Conservation (phyloP, 1,140 invertebrate species). For the Fragariocoptes setiger region DNA sequence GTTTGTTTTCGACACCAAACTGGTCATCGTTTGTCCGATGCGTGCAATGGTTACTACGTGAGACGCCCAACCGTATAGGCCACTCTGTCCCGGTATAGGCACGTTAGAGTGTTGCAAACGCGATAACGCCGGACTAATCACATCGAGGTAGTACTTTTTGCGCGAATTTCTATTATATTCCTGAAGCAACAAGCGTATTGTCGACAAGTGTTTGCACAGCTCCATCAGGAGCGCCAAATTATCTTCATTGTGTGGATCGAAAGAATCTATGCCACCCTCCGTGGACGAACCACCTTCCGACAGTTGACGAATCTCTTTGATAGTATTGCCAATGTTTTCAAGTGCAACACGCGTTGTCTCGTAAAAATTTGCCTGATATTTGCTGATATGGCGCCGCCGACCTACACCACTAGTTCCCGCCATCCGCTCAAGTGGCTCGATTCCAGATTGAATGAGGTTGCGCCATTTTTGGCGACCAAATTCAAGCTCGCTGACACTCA, state of each 20-base stretch:
- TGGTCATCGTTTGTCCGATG: neutral
- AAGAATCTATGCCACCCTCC: neutral
- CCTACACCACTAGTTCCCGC: too few relatives aligned
- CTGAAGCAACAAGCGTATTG: too few relatives aligned
- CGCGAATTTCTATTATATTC: neutral
- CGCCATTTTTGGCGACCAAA: neutral
- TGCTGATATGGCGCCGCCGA: too few relatives aligned
- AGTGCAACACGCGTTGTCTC: too few relatives aligned
- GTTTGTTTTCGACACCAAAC: slow-evolving; percentile 15
- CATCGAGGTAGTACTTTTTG: neutral
- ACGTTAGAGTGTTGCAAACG: neutral
- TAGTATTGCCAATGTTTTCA: neutral
- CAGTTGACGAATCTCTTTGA: neutral
- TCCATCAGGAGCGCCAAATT: too few relatives aligned
- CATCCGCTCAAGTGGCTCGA: too few relatives aligned
- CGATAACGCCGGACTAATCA: neutral
- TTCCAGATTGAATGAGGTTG: neutral
- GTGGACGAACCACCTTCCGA: neutral
- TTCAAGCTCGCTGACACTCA: neutral
- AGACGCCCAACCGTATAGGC: neutral
- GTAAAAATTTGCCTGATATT: too few relatives aligned
- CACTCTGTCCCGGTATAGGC: neutral
- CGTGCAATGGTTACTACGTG: neutral
- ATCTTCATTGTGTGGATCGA: neutral
- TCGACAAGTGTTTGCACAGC: too few relatives aligned